phyloP scores from a whole-genome alignment of 2,888 invertebrate genomes.

The Diaphora mendica region DNA sequence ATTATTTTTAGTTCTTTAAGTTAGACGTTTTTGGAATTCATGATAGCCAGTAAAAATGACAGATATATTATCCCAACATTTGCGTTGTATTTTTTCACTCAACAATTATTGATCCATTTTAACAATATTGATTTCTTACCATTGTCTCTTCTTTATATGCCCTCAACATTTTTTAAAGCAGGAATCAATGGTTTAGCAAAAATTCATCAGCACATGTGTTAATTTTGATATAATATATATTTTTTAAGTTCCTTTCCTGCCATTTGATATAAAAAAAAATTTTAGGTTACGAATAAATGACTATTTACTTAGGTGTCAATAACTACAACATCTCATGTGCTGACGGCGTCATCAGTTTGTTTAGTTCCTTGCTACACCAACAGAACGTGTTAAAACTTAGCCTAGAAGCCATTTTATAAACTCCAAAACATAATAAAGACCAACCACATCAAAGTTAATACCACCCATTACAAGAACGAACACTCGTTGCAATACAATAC shows the following conservation, averaged over 20 bases:
- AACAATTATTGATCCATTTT: background rate
- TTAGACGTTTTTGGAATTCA: background rate
- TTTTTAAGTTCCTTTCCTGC: too few species aligned
- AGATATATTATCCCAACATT: background rate
- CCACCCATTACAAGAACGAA: constrained; percentile 16
- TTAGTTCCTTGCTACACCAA: background rate
- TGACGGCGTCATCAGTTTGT: background rate
- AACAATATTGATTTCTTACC: too few species aligned
- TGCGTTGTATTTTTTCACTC: background rate
- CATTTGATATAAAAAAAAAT: too few species aligned
- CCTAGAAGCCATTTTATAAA: constrained; percentile 6
- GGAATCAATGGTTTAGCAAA: background rate
- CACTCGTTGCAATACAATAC: constrained; percentile 39
- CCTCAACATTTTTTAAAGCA: too few species aligned
- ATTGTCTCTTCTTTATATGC: too few species aligned
- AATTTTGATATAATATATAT: too few species aligned
- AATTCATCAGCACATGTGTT: background rate
- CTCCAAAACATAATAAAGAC: constrained; percentile 15
- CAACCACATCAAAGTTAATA: constrained; percentile 17
- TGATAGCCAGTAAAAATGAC: background rate
- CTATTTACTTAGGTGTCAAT: background rate
- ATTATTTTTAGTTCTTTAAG: background rate
- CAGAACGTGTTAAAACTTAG: background rate
- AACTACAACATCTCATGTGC: background rate
- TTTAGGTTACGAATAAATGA: background rate